Base-by-base conservation (phyloP, 1,140 invertebrate genomes). In the Drosophila bocqueti region DNA sequence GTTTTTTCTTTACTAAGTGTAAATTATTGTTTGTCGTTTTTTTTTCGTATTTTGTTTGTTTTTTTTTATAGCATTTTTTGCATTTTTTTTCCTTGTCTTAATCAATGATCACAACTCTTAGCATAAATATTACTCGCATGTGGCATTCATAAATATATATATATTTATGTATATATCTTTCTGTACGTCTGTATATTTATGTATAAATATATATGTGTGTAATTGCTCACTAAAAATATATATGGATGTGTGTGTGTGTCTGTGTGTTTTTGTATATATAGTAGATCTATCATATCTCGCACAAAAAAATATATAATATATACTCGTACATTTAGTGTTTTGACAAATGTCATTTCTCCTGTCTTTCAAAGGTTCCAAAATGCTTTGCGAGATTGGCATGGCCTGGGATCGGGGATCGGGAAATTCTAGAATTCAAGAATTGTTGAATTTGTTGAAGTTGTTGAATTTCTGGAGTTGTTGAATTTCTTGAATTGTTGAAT, bases 51-150 rank as follows among this genome's bases (percentile, higher is more conserved):
- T 54, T 45, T 65, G 40, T 47, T 71, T 36, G 43, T 29, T 18
- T 42, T 58, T 76, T 69, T 58, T 67, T 49, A 50, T 76, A n/a
- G 16, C 54, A 63, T 60, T 77, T 64, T 81, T 77, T 60, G 50
- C 65, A 13, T 54, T 68, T 81, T 64, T 72, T 81, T 62, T 78
- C 65, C 79, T 68, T 71, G 59, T 82, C 91, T 92, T 92, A 92
- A 91, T 92, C 91, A 92, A 92, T 92, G 91, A 92, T 92, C 91
- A 92, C 91, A 92, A 92, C 91, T 92, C 91, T 92, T 92, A 92
- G 80, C 81, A 90, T 92, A 87, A 92, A 90, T 90, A 89, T 87
- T 80, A 80, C 85, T 87, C 83, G 80, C 80, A 82, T 87, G 66
- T 89, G 80, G 76, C 80, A 81, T 91, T 79, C 63, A 66, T 81